Conservation (phyloP, 2,113 vertebrate species). For the Sterrhoptilus dennistouni region DNA sequence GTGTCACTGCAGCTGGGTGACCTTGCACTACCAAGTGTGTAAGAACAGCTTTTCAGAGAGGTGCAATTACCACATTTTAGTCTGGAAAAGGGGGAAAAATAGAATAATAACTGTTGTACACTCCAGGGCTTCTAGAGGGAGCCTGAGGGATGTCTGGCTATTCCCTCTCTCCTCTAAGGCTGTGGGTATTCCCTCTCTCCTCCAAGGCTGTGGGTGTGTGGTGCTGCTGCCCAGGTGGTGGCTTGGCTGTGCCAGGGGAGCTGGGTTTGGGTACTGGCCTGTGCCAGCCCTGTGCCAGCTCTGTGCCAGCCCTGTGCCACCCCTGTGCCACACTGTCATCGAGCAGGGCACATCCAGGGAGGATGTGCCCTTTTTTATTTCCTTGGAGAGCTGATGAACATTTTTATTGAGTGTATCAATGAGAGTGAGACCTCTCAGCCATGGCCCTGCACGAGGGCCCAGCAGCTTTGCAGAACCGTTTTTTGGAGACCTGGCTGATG, state of each 20-base stretch:
- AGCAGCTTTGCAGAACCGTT: not conserved
- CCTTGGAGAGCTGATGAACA: not conserved
- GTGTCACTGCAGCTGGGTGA: not conserved
- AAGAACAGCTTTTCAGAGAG: not conserved
- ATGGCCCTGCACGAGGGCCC: not conserved
- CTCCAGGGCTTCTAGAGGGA: not conserved
- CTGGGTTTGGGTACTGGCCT: not conserved
- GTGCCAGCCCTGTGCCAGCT: not conserved
- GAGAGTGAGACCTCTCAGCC: not conserved
- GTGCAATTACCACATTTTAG: not conserved
- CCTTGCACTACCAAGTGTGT: rapidly evolving
- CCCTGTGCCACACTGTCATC: not conserved
- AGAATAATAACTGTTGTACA: not conserved
- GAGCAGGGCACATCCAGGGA: not conserved
- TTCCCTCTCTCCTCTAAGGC: not conserved
- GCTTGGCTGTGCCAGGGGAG: not conserved
- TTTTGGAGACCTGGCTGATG: not conserved
- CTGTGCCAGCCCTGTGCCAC: not conserved
- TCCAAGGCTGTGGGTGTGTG: rapidly evolving
- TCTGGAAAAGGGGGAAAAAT: not conserved
- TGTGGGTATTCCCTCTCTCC: not conserved
- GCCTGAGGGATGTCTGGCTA: not conserved
- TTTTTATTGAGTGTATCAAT: not conserved
- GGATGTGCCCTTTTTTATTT: not conserved
- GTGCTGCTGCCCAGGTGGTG: not conserved